A percentile compares a stretch with the other conserved stretches of the same genome.
Evolutionary conservation across 2,888 invertebrate genomes (phyloP).

Genomic region (Homarus gammarus): DNA sequence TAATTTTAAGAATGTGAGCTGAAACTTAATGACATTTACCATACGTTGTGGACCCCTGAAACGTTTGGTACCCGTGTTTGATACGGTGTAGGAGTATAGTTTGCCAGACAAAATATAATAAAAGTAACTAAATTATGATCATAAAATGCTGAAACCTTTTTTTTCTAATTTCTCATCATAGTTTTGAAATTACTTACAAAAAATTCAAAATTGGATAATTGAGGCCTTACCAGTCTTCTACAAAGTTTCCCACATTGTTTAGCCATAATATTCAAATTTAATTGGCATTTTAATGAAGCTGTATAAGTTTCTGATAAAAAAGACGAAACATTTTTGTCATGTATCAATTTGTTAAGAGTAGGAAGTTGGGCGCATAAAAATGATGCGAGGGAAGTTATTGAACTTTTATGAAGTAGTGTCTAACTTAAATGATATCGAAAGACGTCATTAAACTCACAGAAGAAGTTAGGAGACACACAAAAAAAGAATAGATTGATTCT

Average conservation of each 20-base stretch:
- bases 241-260: neutral
- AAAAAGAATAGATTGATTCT: neutral
- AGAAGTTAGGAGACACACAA: neutral
- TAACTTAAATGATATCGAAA: neutral
- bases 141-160: too few species aligned
- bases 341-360: neutral
- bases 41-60: too few species aligned
- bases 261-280: neutral
- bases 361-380: neutral
- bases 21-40: too few species aligned
- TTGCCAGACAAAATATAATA: too few species aligned
- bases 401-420: neutral
- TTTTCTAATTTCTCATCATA: too few species aligned
- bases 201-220: too few species aligned
- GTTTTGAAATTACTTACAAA: too few species aligned
- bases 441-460: slow-evolving; percentile 1
- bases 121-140: too few species aligned
- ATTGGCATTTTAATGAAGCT: neutral
- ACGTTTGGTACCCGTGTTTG: too few species aligned
- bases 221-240: too few species aligned
- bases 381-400: neutral
- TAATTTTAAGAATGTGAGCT: too few species aligned
- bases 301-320: neutral
- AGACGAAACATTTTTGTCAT: neutral
- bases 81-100: too few species aligned